Evolutionary conservation across 2,797 vertebrate species (phyloP), one percentile per base, ranked within the genome.

Genomic region (Esox lucius): DNA sequence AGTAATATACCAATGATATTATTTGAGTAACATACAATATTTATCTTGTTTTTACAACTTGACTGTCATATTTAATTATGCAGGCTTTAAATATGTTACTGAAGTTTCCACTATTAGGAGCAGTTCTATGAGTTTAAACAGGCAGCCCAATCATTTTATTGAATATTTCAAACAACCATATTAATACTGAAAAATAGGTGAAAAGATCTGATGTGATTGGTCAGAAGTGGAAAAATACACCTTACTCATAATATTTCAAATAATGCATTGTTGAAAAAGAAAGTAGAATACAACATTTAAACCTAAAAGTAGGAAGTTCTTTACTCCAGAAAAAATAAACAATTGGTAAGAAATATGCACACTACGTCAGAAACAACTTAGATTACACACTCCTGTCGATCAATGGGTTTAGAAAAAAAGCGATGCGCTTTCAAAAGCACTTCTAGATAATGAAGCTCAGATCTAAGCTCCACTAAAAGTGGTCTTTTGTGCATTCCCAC

Each of bases 21-120:
- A 77, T 73, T 62, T 70, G 51, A 79, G 49, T 81, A n/a, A 56
- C 7, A 9, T n/a, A 56, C 9, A 24, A 61, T 61, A 61, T 66
- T 87, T 84, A 88, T 85, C 86, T 81, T 80, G 82, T 83, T 84
- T 83, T 84, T 76, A 81, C 77, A 80, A 61, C 17, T n/a, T 61
- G 28, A 5, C n/a, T 71, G 35, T 39, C 51, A 71, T 1, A 71
- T 39, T 61, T 24, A 22, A 53, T 69, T 33, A 26, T 13, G 67
- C n/a, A 48, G 22, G 1, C n/a, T 13, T 28, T 19, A 16, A 33
- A 65, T n/a, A 12, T 61, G 22, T 61, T 19, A 65, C 26, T 33
- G 15, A 4, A 17, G 26, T 33, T 65, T 65, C 5, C 26, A 42
- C 66, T 9, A 22, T 68, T 61, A 61, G 56, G 24, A 61, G 56